Base-by-base conservation (phyloP, 2,797 vertebrate species). In the Notolabrus celidotus region DNA sequence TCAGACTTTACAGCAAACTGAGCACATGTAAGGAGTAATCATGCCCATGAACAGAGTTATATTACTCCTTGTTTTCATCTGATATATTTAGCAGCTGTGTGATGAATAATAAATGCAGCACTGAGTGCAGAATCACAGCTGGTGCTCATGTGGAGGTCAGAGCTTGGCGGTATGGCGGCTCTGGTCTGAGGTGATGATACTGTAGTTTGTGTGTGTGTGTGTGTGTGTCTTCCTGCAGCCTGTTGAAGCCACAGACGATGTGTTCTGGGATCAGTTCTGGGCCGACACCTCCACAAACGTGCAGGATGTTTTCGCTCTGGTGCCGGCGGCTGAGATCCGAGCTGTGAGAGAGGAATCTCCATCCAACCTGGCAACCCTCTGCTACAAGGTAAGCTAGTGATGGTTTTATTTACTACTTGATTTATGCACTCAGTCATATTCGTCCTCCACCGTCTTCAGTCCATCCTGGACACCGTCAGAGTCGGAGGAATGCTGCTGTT, bases 201-300 rank as follows among this genome's bases (percentile, higher is more conserved):
- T 43, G 17, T 12, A 11, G 22, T 51, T n/a, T 7, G 14, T n/a
- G 1, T 22, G 1, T 45, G 17, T 25, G 1, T 51, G 46, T 8
- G 33, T 17, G 11, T 31, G 31, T 62, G 10, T 10, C 51, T 16
- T 20, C 36, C 64, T 16, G 0, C 83, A 99, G 97, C 96, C 97
- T 0, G 97, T 99, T 16, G 97, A 99, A 69, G 96, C 97, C 67
- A 94, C 96, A 0, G 97, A 99, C 60, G 94, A 98, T 42, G 95
- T 93, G 11, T 99, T 99, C 80, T 99, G 97, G 97, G 96, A 99
- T 80, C 97, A 99, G 90, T 99, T 99, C 89, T 99, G 97, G 97
- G 94, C 94, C 4, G 95, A 97, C 70, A 93, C 95, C 0, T 92
- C 95, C 83, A 97, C 95, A 29, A 95, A 94, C 0, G 93, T 96